phyloP scores from a whole-genome alignment of 2,113 vertebrate genomes.

The Salvelinus alpinus region DNA sequence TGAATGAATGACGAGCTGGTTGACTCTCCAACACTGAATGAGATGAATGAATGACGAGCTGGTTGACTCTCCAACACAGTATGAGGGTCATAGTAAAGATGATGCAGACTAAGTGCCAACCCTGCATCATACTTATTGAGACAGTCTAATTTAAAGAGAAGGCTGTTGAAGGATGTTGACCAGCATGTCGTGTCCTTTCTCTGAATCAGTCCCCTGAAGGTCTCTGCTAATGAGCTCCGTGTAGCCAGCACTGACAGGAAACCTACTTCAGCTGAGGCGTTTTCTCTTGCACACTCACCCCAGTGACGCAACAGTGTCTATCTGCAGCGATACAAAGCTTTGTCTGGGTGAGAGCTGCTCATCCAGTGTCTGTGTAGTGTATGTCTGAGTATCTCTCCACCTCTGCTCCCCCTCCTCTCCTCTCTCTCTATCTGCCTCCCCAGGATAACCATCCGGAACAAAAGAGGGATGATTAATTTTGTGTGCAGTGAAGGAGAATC shows the following conservation, averaged over 20 bases:
- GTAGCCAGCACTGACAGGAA: too few relatives aligned
- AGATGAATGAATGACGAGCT: neutral
- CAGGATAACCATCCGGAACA: constrained; percentile 29
- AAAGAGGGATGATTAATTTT: constrained; percentile 42
- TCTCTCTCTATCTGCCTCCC: constrained; percentile 14
- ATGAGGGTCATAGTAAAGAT: constrained; percentile 33
- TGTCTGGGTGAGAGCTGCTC: constrained; percentile 34
- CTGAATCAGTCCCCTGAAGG: constrained; percentile 34
- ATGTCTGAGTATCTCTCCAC: constrained; percentile 19
- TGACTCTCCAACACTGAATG: too few relatives aligned
- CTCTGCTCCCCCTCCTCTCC: constrained; percentile 7
- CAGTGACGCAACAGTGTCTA: constrained; percentile 32
- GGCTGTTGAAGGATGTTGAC: constrained; percentile 6
- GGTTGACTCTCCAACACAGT: constrained; percentile 25
- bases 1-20: too few relatives aligned
- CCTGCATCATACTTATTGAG: constrained; percentile 2
- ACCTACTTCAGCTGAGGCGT: constrained; percentile 25
- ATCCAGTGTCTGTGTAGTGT: neutral
- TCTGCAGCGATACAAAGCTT: constrained; percentile 15
- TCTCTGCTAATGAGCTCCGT: constrained; percentile 34
- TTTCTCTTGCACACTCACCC: constrained; percentile 9
- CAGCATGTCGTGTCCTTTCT: neutral
- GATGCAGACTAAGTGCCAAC: constrained; percentile 51
- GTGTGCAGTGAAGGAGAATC: constrained; percentile 21
- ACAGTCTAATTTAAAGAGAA: neutral